phyloP scores from a whole-genome alignment of 2,113 vertebrate species.

The Cephalopholis sonnerati region DNA sequence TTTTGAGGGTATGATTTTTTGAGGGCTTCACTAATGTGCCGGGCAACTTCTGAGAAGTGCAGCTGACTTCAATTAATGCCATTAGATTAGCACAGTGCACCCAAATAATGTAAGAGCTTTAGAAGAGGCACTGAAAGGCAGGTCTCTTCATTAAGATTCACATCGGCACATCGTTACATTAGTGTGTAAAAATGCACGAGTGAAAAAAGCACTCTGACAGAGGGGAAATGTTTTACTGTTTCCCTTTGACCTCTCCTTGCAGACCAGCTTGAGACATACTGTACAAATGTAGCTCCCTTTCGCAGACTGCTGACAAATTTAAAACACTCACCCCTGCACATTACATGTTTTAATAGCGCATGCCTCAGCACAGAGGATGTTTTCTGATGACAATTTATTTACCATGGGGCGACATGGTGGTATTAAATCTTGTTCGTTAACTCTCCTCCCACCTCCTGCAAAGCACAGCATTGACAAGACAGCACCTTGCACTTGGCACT shows the following conservation, averaged over 20 bases:
- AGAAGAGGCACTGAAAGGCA: constrained; percentile 69
- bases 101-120: constrained; percentile 70
- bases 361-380: constrained; percentile 45
- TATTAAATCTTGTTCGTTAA: constrained; percentile 56
- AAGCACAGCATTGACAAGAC: constrained; percentile 56
- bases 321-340: constrained; percentile 30
- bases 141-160: constrained; percentile 73
- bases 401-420: constrained; percentile 27
- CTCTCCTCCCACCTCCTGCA: constrained; percentile 35
- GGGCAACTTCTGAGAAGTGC: constrained; percentile 65
- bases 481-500: constrained; percentile 66
- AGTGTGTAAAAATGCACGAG: constrained; percentile 43
- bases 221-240: constrained; percentile 37
- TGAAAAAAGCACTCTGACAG: constrained; percentile 18
- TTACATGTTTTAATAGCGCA: constrained; percentile 52
- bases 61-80: constrained; percentile 78
- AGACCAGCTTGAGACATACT: constrained; percentile 25
- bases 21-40: constrained; percentile 48
- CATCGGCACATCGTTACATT: constrained; percentile 61
- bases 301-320: constrained; percentile 36
- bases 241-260: constrained; percentile 54
- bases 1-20: constrained; percentile 45
- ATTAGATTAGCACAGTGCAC: constrained; percentile 68
- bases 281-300: constrained; percentile 12
- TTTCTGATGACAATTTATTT: constrained; percentile 65